Evolutionary conservation across 2,888 invertebrate genomes (phyloP).

Genomic region (Athripsodes cinereus): DNA sequence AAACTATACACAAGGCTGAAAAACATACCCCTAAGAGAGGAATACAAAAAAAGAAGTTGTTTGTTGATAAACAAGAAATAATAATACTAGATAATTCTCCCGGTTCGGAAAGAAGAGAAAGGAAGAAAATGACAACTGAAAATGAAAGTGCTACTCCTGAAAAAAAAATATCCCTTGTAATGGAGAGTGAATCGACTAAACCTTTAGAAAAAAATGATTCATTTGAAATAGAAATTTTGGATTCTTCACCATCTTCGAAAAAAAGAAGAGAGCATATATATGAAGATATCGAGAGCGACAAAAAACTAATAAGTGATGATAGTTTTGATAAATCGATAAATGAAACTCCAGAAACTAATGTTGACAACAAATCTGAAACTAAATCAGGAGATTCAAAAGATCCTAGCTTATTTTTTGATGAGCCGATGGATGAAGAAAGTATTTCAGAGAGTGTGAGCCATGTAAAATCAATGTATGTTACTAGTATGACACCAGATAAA

Average conservation of each 20-base stretch:
- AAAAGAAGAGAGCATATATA: slow-evolving; percentile 57
- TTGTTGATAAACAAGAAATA: slow-evolving; percentile 51
- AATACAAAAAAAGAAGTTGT: slow-evolving; percentile 45
- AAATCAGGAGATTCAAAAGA: slow-evolving; percentile 46
- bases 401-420: slow-evolving; percentile 44
- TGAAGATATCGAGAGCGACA: slow-evolving; percentile 53
- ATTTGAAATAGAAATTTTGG: slow-evolving; percentile 25
- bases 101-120: slow-evolving; percentile 48
- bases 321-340: slow-evolving; percentile 30
- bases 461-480: slow-evolving; percentile 24
- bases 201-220: background rate
- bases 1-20: slow-evolving; percentile 51
- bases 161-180: slow-evolving; percentile 21
- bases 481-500: slow-evolving; percentile 30
- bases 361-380: slow-evolving; percentile 27
- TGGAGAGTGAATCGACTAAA: slow-evolving; percentile 11
- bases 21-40: slow-evolving; percentile 29
- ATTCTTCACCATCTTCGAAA: slow-evolving; percentile 42
- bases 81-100: slow-evolving; percentile 56
- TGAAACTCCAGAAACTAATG: background rate
- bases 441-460: slow-evolving; percentile 19
- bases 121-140: slow-evolving; percentile 41
- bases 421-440: slow-evolving; percentile 30
- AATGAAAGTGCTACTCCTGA: slow-evolving; percentile 14
- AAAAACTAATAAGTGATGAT: slow-evolving; percentile 32